Evolutionary conservation across 37 sponge, comb jelly and placozoan genomes (phyloP).

Genomic region (Chondrilla cf. caribensis): DNA sequence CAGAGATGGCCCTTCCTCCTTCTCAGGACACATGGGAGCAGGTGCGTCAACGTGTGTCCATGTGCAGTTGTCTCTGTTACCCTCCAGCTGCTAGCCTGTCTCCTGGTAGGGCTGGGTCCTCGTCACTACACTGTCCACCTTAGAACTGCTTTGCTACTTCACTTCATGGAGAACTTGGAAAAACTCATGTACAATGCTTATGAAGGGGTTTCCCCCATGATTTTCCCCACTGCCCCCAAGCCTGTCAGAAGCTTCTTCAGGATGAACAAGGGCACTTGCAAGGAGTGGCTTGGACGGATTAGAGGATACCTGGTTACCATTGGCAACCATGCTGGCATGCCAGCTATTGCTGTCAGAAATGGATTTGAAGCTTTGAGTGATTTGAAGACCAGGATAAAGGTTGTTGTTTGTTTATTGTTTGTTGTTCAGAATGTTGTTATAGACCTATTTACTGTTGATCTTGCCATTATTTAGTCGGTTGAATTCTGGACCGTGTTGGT

Average conservation of each 20-base stretch:
- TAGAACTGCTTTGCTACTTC: constrained; percentile 75
- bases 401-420: too few species aligned
- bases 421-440: too few species aligned
- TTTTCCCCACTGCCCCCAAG: constrained; percentile 31
- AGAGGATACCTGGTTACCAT: constrained; percentile 78
- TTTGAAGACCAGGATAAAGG: constrained; percentile 3
- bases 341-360: constrained; percentile 75
- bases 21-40: constrained; percentile 83
- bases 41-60: constrained; percentile 17
- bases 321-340: constrained; percentile 80
- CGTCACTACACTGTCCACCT: constrained; percentile 86
- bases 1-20: constrained; percentile 77
- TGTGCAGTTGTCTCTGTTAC: neutral
- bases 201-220: constrained; percentile 57
- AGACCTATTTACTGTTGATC: too few species aligned
- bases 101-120: constrained; percentile 75
- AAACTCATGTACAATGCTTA: constrained; percentile 96
- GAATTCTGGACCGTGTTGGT: constrained; percentile 79
- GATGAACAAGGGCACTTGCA: constrained; percentile 83
- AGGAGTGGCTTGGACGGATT: constrained; percentile 80
- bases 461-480: too few species aligned
- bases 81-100: neutral
- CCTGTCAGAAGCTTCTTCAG: constrained; percentile 80
- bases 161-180: constrained; percentile 89
- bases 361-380: constrained; percentile 70